phyloP scores from a whole-genome alignment of 2,888 invertebrate species.

The Xestia c-nigrum region DNA sequence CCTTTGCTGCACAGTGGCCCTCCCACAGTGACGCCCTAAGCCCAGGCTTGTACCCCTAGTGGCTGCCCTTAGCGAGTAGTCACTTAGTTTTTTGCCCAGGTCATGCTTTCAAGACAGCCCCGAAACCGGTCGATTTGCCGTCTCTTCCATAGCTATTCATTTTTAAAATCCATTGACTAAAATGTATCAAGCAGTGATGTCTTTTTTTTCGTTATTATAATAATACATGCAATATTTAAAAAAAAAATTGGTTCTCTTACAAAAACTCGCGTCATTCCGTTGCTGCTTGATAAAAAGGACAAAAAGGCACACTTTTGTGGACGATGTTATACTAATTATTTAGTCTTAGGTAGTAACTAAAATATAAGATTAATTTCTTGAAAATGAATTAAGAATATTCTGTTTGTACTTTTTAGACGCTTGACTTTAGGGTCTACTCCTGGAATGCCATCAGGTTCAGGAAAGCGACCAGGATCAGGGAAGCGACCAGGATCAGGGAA shows the following conservation, averaged over 20 bases:
- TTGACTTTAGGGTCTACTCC: too few species aligned
- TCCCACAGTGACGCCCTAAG: background rate
- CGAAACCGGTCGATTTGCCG: background rate
- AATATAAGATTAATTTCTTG: background rate
- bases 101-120: background rate
- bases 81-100: background rate
- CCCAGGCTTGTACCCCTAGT: background rate
- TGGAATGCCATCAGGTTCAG: background rate
- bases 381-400: background rate
- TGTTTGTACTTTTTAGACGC: background rate
- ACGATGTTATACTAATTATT: background rate
- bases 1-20: background rate
- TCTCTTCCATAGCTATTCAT: background rate
- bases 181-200: background rate
- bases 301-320: background rate
- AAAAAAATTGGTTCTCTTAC: background rate
- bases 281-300: background rate
- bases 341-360: background rate
- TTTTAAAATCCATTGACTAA: background rate
- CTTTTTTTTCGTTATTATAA: background rate
- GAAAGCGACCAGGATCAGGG: background rate
- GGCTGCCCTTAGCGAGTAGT: background rate
- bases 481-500: background rate
- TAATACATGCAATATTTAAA: background rate
- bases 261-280: background rate